These are phyloP conservation scores for Myrmecophaga tridactyla DNA, from an alignment of 2,113 vertebrate species.

Conservation along the genomic window DNA sequence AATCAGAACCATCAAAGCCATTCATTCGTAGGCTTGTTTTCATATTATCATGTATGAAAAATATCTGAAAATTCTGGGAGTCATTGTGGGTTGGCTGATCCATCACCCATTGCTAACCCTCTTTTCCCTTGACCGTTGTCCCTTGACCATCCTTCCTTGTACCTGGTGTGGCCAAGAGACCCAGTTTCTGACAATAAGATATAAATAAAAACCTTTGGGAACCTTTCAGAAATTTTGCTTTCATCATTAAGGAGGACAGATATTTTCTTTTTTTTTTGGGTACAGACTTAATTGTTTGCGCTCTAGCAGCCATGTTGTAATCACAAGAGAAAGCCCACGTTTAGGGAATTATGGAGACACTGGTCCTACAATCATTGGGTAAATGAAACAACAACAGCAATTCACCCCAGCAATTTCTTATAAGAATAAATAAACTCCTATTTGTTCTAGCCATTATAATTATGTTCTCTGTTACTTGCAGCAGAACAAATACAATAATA, in stretches of 20 bases:
- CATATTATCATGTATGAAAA: background rate
- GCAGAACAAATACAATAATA: conserved; percentile 5
- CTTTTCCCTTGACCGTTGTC: background rate
- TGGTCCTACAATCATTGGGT: background rate
- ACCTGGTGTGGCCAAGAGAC: background rate
- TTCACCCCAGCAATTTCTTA: background rate
- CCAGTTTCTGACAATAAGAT: background rate
- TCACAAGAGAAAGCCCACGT: background rate
- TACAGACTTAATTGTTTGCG: background rate
- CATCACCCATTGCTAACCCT: background rate
- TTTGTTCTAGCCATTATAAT: background rate
- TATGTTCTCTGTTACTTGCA: background rate
- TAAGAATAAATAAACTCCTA: background rate
- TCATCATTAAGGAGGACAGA: background rate
- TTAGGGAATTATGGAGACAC: background rate
- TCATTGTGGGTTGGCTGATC: background rate
- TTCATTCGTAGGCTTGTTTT: background rate
- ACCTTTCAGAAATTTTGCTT: background rate
- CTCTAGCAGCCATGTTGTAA: background rate
- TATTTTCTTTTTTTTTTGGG: background rate
- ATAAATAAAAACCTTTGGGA: background rate
- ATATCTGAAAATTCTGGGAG: background rate
- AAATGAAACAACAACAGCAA: background rate
- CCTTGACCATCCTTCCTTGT: background rate
- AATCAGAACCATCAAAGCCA: background rate